Evolutionary conservation across 2,888 invertebrate species (phyloP), one percentile per base, ranked within the genome.

Genomic region (Acleris literana): DNA sequence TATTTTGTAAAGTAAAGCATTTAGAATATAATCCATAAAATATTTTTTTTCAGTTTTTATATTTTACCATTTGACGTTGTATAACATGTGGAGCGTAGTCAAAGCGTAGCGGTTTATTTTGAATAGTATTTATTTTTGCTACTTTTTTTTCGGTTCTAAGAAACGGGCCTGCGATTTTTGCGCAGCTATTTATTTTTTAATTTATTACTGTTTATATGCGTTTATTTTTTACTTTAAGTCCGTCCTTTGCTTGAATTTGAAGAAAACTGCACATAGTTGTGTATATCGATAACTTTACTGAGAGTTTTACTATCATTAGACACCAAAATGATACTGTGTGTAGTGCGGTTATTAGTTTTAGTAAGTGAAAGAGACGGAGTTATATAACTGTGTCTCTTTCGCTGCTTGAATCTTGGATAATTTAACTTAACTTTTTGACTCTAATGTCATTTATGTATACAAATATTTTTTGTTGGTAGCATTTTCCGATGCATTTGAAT

Each of bases 21-120:
- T 13, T 13, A 13, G 39, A 39, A 39, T 39, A 4, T 9, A 39
- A 39, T 13, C 54, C 18, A 16, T 5, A 39, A 18, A 54, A 13
- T n/a, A 22, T 22, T 4, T 62, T 46, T n/a, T 54, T 33, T 53
- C n/a, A n/a, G 54, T 54, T 62, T 33, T 20, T 16, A 39, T 17
- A 11, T 63, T 63, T 63, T 57, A 63, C 44, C 56, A 46, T 20
- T 53, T 63, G 63, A 57, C 63, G 25, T 29, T 43, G 20, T 22
- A n/a, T 0, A 6, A n/a, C 5, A n/a, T 17, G n/a, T 17, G 16
- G 5, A 46, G 3, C 46, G 18, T 54, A 39, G 54, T 43, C 54
- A 54, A 55, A 55, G n/a, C 18, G 18, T 18, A 20, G 39, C 39
- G 6, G 33, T 55, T 58, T 58, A 58, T 58, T 49, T 48, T 46